Percentiles rank a stretch among this genome's conserved stretches.
phyloP scores from a whole-genome alignment of 2,797 vertebrate genomes.

The Delichon dasypus region DNA sequence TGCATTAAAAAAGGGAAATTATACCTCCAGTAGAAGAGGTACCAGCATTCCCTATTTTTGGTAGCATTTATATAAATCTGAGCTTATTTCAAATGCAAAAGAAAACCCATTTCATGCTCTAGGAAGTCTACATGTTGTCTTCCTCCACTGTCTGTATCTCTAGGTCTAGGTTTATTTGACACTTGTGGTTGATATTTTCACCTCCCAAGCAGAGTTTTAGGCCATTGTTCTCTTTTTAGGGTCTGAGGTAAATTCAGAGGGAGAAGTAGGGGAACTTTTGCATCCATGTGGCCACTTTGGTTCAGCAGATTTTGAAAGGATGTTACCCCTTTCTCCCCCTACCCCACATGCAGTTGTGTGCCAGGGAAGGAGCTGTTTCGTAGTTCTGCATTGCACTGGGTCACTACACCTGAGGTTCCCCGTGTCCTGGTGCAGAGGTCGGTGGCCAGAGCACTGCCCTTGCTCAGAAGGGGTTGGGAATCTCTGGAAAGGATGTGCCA shows the following conservation, averaged over 20 bases:
- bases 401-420: not conserved
- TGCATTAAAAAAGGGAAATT: not conserved
- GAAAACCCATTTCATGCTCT: not conserved
- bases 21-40: not conserved
- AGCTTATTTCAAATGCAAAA: not conserved
- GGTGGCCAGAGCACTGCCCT: not conserved
- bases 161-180: rapidly evolving
- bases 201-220: not conserved
- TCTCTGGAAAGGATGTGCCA: not conserved
- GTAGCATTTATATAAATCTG: not conserved
- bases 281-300: not conserved
- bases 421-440: not conserved
- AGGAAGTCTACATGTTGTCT: not conserved
- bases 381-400: not conserved
- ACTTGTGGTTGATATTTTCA: not conserved
- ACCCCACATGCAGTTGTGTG: not conserved
- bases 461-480: not conserved
- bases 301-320: not conserved
- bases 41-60: not conserved
- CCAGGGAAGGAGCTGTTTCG: not conserved
- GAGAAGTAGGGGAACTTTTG: too few relatives aligned
- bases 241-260: not conserved
- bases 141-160: not conserved
- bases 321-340: not conserved
- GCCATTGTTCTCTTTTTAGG: not conserved